Evolutionary conservation across 2,797 vertebrate genomes (phyloP).

Genomic region (Iguana delicatissima): DNA sequence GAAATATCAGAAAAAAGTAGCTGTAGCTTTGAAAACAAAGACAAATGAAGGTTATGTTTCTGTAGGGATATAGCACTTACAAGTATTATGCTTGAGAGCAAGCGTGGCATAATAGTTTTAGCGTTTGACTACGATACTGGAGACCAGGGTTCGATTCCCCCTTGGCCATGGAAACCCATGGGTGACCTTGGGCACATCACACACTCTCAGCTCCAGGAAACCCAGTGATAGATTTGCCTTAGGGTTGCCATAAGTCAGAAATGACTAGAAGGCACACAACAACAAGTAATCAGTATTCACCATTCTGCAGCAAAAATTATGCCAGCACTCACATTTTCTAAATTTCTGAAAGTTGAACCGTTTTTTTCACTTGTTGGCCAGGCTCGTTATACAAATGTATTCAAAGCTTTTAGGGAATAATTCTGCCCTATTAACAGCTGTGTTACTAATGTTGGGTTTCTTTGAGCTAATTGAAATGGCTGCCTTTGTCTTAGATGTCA

Average conservation of each 20-base stretch:
- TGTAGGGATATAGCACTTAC: not conserved
- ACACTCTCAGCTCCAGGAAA: too few relatives aligned
- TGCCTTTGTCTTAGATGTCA: conserved; percentile 50
- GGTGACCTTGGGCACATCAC: too few relatives aligned
- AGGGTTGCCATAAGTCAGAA: too few relatives aligned
- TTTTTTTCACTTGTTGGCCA: not conserved
- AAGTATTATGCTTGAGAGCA: not conserved
- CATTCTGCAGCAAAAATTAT: not conserved
- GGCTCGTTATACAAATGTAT: not conserved
- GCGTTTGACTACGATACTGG: too few relatives aligned
- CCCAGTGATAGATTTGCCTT: too few relatives aligned
- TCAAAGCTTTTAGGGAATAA: not conserved
- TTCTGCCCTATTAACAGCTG: not conserved
- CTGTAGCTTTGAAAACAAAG: not conserved
- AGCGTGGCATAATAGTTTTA: too few relatives aligned
- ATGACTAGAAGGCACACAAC: too few relatives aligned
- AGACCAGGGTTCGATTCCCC: too few relatives aligned
- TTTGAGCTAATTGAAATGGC: conserved; percentile 54
- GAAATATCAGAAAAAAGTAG: not conserved
- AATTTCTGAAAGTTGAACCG: not conserved
- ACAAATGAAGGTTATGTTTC: not conserved
- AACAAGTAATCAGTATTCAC: not conserved
- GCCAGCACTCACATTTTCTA: not conserved
- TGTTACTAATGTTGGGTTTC: not conserved
- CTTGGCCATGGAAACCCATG: too few relatives aligned